phyloP scores from a whole-genome alignment of 2,888 invertebrate species.

The Drosophila paranaensis region DNA sequence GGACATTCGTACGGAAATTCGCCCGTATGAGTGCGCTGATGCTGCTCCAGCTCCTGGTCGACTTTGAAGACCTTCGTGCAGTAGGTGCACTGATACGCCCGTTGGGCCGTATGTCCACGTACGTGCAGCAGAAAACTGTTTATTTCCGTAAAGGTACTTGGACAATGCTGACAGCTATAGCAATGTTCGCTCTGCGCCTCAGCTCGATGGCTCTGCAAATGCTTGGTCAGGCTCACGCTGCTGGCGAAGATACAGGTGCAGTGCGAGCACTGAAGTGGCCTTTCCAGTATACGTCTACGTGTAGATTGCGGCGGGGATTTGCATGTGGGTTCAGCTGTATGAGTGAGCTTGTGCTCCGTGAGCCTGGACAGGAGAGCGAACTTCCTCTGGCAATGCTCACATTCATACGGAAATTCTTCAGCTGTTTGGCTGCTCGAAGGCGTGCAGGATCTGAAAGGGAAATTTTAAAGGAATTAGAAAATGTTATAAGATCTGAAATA shows the following conservation, averaged over 20 bases:
- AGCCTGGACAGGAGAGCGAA: background rate
- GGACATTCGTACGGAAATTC: constrained; percentile 23
- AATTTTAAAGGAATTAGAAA: background rate
- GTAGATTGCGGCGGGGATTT: constrained; percentile 3
- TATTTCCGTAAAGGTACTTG: constrained; percentile 11
- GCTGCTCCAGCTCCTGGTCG: constrained; percentile 3
- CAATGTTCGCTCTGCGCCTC: background rate
- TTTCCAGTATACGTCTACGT: background rate
- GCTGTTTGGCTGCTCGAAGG: background rate
- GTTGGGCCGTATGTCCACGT: constrained; percentile 14
- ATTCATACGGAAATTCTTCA: background rate
- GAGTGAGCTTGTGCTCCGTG: constrained; percentile 12
- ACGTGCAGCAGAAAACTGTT: constrained; percentile 12
- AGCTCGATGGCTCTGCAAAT: constrained; percentile 4
- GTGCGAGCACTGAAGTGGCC: constrained; percentile 13
- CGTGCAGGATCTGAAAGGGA: constrained; percentile 11
- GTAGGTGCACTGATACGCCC: constrained; percentile 13
- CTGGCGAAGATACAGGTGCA: constrained; percentile 23
- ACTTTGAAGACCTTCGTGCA: constrained; percentile 18
- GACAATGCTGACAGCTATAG: constrained; percentile 17
- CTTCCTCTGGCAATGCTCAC: constrained; percentile 5
- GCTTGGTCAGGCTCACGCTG: constrained; percentile 2
- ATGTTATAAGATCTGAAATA: too few species aligned
- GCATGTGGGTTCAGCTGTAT: constrained; percentile 2
- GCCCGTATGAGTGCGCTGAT: constrained; percentile 16